Percentiles rank a stretch among this genome's conserved stretches.
phyloP scores from a whole-genome alignment of 1,140 invertebrate genomes.

The Phymorhynchus buccinoides region DNA sequence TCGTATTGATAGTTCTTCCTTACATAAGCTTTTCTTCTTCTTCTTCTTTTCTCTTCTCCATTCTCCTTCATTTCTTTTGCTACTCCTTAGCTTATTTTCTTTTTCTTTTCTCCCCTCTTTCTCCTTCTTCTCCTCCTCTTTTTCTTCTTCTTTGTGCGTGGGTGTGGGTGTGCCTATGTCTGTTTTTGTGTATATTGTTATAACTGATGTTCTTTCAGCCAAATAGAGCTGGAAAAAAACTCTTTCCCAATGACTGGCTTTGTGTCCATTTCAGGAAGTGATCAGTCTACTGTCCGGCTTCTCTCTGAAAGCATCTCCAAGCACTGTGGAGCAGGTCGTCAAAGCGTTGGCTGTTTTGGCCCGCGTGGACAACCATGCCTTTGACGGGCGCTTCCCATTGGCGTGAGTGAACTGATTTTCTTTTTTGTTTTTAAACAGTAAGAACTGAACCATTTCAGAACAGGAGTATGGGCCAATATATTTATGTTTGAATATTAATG shows the following conservation, averaged over 20 bases:
- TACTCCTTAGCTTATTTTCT: too few species aligned
- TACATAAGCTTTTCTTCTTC: too few species aligned
- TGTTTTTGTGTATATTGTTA: not conserved
- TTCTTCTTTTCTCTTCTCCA: too few species aligned
- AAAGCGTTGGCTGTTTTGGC: constrained; percentile 75
- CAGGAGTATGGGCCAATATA: too few species aligned
- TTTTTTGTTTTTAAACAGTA: not conserved
- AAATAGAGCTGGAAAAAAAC: not conserved
- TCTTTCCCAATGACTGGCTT: too few species aligned
- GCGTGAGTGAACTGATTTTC: constrained; percentile 29
- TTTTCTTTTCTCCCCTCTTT: too few species aligned
- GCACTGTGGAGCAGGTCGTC: constrained; percentile 75
- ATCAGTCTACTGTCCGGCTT: constrained; percentile 74
- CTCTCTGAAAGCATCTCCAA: constrained; percentile 73
- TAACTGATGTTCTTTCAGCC: not conserved
- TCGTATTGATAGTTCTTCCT: not conserved
- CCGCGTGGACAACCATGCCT: constrained; percentile 72
- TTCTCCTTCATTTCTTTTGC: too few species aligned
- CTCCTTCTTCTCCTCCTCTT: too few species aligned
- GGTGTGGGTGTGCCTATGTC: not conserved
- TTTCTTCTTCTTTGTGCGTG: too few species aligned
- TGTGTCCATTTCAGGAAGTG: constrained; percentile 65
- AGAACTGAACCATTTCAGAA: too few species aligned
- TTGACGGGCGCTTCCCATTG: constrained; percentile 53
- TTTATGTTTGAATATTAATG: too few species aligned